Evolutionary conservation across 2,113 vertebrate species (phyloP).

Genomic region (Dunckerocampus dactyliophorus): DNA sequence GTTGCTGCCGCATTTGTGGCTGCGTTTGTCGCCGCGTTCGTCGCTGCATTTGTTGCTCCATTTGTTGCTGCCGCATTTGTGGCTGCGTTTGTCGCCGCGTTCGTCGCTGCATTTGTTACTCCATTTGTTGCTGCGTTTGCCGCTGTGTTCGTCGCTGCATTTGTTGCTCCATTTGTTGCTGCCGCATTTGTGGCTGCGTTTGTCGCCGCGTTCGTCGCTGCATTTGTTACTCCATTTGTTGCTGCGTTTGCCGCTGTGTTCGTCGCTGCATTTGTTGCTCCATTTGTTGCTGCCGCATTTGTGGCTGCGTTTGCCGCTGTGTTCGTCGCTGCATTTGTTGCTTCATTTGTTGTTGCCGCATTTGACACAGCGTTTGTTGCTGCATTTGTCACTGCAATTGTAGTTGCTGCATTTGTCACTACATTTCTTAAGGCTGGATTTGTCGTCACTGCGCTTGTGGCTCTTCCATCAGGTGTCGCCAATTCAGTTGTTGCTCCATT

Average conservation of each 20-base stretch:
- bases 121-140: not conserved
- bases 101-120: not conserved
- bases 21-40: not conserved
- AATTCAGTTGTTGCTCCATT: not conserved
- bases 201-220: too few species aligned
- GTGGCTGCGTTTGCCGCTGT: not conserved
- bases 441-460: not conserved
- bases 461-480: not conserved
- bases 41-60: not conserved
- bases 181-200: not conserved
- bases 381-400: not conserved
- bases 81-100: not conserved
- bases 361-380: not conserved
- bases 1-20: not conserved
- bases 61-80: not conserved
- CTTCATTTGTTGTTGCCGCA: not conserved
- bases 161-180: not conserved
- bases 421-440: not conserved
- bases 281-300: not conserved
- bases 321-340: too few species aligned
- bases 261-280: not conserved
- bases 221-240: not conserved
- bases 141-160: not conserved
- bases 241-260: not conserved
- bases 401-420: not conserved